A percentile compares a stretch with the other conserved stretches of the same genome.
phyloP scores from a whole-genome alignment of 2,888 invertebrate species.

The Parnassius orleans region DNA sequence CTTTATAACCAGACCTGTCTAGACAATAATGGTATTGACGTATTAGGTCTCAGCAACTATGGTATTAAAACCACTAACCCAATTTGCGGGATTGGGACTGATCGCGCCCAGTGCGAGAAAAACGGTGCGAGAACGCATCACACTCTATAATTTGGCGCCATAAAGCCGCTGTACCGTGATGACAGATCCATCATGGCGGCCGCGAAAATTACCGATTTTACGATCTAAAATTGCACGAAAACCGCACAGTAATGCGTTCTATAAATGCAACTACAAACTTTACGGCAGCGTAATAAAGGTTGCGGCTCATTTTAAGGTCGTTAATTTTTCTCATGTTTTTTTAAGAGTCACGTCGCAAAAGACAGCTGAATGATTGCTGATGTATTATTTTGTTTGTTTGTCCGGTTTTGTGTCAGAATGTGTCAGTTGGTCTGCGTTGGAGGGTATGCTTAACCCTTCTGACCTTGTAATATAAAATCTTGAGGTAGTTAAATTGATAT shows the following conservation, averaged over 20 bases:
- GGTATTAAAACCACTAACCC: conserved; percentile 23
- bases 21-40: not conserved
- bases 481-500: not conserved
- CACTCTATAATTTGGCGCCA: conserved; percentile 49
- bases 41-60: not conserved
- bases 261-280: conserved; percentile 16
- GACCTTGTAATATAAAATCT: conserved; percentile 8
- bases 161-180: conserved; percentile 51
- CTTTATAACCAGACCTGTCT: no score
- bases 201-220: conserved; percentile 43
- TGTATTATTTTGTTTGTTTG: conserved; percentile 36
- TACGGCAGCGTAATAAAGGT: conserved; percentile 49
- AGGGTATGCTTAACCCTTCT: not conserved
- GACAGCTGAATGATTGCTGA: conserved; percentile 36
- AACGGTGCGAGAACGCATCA: conserved; percentile 34
- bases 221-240: conserved; percentile 43
- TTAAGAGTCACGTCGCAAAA: conserved; percentile 31
- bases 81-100: conserved; percentile 25
- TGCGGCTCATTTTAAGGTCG: conserved; percentile 48
- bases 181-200: conserved; percentile 42
- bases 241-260: conserved; percentile 11
- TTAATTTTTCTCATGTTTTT: conserved; percentile 52
- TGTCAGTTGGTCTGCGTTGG: conserved; percentile 17
- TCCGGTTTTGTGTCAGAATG: conserved; percentile 11
- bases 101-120: conserved; percentile 18